These are phyloP conservation scores for Phacellophora camtschatica DNA, from an alignment of 30 jellyfish, hydroid and myxozoan genomes.

Conservation along the genomic window DNA sequence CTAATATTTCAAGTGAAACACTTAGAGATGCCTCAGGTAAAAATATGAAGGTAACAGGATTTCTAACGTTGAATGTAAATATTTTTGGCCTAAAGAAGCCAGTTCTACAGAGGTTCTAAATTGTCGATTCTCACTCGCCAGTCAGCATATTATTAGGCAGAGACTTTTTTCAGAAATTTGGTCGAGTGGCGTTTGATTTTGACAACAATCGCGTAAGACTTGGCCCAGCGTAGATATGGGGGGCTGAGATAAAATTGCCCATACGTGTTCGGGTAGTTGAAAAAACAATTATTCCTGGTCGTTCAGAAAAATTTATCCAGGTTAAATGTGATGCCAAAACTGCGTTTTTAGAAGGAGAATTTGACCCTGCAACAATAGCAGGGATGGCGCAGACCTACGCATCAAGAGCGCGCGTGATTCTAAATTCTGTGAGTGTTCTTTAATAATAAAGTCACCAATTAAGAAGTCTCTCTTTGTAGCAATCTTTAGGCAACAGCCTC, in stretches of 20 bases:
- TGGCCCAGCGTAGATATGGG: constrained; percentile 10
- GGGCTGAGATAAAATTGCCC: background rate
- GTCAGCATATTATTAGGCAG: constrained; percentile 22
- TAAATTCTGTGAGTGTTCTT: too few relatives aligned
- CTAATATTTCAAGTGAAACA: background rate
- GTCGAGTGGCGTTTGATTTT: constrained; percentile 32
- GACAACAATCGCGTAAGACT: constrained; percentile 5
- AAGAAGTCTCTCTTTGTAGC: too few relatives aligned
- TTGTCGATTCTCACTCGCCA: background rate
- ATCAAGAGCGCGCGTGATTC: constrained; percentile 30
- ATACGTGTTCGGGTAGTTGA: constrained; percentile 16
- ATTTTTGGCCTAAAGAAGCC: background rate
- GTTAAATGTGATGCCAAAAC: constrained; percentile 19
- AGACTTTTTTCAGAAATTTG: constrained; percentile 16
- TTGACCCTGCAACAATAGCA: constrained; percentile 18
- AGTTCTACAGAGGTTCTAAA: constrained; percentile 6
- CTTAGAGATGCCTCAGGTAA: constrained; percentile 62
- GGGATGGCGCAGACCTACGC: constrained; percentile 21
- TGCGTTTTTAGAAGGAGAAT: constrained; percentile 42
- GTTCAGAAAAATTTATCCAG: constrained; percentile 18
- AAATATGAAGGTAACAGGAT: constrained; percentile 31
- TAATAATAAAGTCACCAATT: too few relatives aligned
- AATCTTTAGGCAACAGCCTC: too few relatives aligned
- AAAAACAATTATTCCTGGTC: background rate
- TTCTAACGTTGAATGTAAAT: background rate